Conservation (phyloP, 92 coral and sea anemone genomes). For the Paragorgia papillata region DNA sequence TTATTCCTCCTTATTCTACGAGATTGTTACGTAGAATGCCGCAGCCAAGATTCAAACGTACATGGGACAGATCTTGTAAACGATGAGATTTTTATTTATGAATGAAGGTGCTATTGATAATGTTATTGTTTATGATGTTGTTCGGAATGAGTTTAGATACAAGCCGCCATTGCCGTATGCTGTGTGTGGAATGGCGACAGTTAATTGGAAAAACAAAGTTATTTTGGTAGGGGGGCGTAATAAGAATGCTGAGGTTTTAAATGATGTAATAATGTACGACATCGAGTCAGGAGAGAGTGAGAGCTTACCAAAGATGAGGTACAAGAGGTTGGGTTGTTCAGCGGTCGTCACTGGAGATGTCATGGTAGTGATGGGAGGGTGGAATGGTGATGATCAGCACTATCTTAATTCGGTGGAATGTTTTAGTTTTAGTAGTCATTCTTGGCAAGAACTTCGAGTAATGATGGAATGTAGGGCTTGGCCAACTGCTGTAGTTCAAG, state of each 20-base stretch:
- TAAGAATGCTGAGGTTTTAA: neutral
- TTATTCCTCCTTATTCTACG: neutral
- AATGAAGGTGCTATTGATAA: neutral
- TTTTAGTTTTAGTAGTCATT: conserved; percentile 28
- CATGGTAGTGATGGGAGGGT: conserved; percentile 82
- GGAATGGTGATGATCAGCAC: conserved; percentile 64
- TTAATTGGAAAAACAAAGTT: neutral
- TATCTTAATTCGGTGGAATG: conserved; percentile 77
- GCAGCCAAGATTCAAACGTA: neutral
- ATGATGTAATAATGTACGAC: conserved; percentile 27
- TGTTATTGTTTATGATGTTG: neutral
- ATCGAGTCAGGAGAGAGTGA: conserved; percentile 76
- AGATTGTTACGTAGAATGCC: neutral
- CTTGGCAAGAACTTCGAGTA: neutral
- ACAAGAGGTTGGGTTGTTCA: conserved; percentile 80
- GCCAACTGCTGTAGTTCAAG: conserved; percentile 3
- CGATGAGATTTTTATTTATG: conserved; percentile 15
- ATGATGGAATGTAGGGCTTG: neutral
- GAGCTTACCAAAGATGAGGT: conserved; percentile 68
- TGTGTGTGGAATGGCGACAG: conserved; percentile 20
- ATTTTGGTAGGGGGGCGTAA: neutral
- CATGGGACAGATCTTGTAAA: conserved; percentile 8
- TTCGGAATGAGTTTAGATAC: neutral
- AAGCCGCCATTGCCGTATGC: neutral
- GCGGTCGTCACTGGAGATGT: conserved; percentile 63